Evolutionary conservation across 2,797 vertebrate species (phyloP), one percentile per base, ranked within the genome.

Genomic region (Phrynocephalus guinanensis): DNA sequence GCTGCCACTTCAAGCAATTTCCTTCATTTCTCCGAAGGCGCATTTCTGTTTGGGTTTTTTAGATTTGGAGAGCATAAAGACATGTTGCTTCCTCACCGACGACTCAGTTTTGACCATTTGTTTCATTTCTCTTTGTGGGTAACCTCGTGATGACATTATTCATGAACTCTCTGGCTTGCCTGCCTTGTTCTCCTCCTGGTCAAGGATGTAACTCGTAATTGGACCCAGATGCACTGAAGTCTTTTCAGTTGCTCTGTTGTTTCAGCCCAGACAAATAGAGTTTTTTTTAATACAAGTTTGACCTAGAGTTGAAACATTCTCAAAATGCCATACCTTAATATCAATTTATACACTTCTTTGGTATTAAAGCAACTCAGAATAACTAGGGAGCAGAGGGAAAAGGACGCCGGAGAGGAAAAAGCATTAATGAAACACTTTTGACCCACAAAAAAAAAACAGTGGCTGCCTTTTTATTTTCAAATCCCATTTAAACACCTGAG

Each of bases 121-220:
- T 95, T 95, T 95, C 91, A 84, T 95, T 96, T 94, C 95, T 95
- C 91, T 91, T 38, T 94, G 91, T 82, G 91, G 93, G 92, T 96
- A 97, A 97, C 95, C 96, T 96, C 94, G 95, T 94, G 94, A 96
- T 97, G 96, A 97, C 97, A 97, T 97, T 95, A 93, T 92, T 96
- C 94, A 90, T 97, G 95, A 97, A 97, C 96, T 97, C 95, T 73
- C 82, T 93, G 95, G 91, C 95, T 95, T 93, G 93, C 96, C 96
- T 90, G 94, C 95, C 95, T 97, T 97, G 96, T 97, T 97, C 97
- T 96, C n/a, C 95, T 95, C 96, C 96, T 97, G 73, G 92, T 91
- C 95, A 93, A 97, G 97, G 98, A 98, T 98, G 97, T 97, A 97
- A 97, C 97, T 98, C 96, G 97, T 99, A 99, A 99, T 98, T 98